These are phyloP conservation scores for Adrianichthys oophorus DNA, from an alignment of 2,797 vertebrate species.

Conservation along the genomic window DNA sequence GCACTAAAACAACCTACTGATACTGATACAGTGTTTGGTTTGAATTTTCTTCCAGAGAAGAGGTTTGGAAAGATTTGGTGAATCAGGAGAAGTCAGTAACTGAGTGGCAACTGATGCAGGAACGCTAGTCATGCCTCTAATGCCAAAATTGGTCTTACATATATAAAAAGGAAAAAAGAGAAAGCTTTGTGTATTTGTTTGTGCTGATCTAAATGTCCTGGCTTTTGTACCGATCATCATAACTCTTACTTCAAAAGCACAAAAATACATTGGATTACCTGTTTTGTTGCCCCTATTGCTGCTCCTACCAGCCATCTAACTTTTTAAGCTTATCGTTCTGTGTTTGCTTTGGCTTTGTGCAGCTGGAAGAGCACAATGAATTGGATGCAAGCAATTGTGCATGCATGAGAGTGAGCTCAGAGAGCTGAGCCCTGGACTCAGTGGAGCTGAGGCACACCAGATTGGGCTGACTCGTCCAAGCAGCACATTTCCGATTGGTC, in stretches of 20 bases:
- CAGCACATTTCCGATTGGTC: constrained; percentile 63
- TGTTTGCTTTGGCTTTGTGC: constrained; percentile 60
- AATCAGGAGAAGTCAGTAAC: too few species aligned
- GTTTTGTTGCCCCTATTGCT: constrained; percentile 44
- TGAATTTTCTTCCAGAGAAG: too few species aligned
- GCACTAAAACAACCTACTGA: too few species aligned
- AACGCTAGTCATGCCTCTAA: too few species aligned
- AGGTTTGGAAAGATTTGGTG: too few species aligned
- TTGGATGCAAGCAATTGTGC: constrained; percentile 64
- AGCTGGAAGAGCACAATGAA: constrained; percentile 64
- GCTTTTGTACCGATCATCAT: too few species aligned
- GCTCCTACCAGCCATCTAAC: constrained; percentile 45
- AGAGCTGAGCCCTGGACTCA: constrained; percentile 45
- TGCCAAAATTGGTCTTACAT: too few species aligned
- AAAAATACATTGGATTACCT: constrained; percentile 44
- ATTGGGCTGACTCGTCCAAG: constrained; percentile 58
- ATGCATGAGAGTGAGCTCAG: constrained; percentile 54
- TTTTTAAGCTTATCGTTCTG: constrained; percentile 47
- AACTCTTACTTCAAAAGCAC: neutral
- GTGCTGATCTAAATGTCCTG: too few species aligned
- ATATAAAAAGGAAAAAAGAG: too few species aligned
- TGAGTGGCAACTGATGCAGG: too few species aligned
- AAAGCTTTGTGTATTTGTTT: too few species aligned
- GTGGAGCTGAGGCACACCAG: constrained; percentile 52
- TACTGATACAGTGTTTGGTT: too few species aligned